Base-by-base conservation (phyloP, 2,113 vertebrate genomes). In the Neodon shergylaensis region DNA sequence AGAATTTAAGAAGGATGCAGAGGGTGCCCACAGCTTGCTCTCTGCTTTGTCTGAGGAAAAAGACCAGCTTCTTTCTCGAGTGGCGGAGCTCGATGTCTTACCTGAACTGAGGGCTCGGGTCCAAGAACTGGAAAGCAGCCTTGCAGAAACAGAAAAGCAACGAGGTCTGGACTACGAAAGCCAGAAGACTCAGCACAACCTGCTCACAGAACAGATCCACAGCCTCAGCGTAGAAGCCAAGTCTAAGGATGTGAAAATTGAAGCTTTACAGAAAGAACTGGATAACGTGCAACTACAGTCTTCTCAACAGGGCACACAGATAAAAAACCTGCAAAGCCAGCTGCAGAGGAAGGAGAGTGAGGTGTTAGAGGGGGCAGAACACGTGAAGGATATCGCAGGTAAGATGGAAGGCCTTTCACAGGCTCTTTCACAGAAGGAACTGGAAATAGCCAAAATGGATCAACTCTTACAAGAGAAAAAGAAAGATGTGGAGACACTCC, bases 211-310 rank as follows among this genome's bases (percentile, higher is more conserved):
- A 85, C 99, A 99, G 98, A 98, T 99, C 26, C 98, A 99, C 31
- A 99, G 99, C 97, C 98, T 99, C 88, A 98, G 95, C 89, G 92
- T 98, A 93, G 98, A 99, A 87, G 98, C 98, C 77, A 97, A 97
- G 87, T 98, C 98, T 44, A 99, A 99, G 91, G 99, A 99, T 86
- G 92, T 99, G 83, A 99, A 98, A 98, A 99, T 99, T 42, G 98
- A 98, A 92, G 98, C 97, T 54, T 96, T 99, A 82, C 99, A 99
- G 78, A 98, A 97, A 36, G 99, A 99, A 79, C 96, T 99, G 95
- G 98, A 99, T 91, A 97, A 95, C 65, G 95, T 98, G 0, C 98
- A 98, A 0, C 84, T 96, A 78, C 97, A 97, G 49, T 97, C 99
- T 74, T 98, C 98, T 82, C 99, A 99, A 77, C 99, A 99, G 97